Conservation (phyloP, 1,140 invertebrate species). For the Penaeus indicus region DNA sequence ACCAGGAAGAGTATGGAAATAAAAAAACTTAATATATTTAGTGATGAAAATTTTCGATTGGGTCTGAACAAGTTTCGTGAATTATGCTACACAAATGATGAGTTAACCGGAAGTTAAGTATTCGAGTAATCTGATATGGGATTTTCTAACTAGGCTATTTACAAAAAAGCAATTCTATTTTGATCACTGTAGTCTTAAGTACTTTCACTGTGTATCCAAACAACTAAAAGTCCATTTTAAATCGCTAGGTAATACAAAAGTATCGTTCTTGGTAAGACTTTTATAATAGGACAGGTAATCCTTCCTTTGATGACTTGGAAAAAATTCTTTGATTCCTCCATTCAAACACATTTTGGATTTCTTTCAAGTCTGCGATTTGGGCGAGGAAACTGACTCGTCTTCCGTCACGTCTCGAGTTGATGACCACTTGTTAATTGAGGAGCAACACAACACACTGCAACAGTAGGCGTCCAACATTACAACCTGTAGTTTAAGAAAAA, state of each 20-base stretch:
- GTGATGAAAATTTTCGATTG: too few relatives aligned
- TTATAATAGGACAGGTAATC: slow-evolving; percentile 23
- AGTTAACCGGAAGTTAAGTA: too few relatives aligned
- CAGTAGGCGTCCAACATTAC: slow-evolving; percentile 51
- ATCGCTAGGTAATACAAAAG: slow-evolving; percentile 23
- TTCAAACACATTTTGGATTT: slow-evolving; percentile 50
- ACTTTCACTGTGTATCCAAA: slow-evolving; percentile 48
- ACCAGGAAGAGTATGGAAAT: too few relatives aligned
- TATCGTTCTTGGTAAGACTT: slow-evolving; percentile 32
- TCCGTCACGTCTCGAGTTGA: slow-evolving; percentile 53
- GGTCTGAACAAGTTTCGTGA: too few relatives aligned
- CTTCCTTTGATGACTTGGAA: neutral
- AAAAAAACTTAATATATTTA: too few relatives aligned
- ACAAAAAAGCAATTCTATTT: too few relatives aligned
- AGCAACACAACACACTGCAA: slow-evolving; percentile 55
- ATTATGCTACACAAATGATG: too few relatives aligned
- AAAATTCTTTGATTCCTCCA: slow-evolving; percentile 24
- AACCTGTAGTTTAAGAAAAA: slow-evolving; percentile 3
- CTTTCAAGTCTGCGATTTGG: slow-evolving; percentile 49
- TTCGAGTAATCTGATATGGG: too few relatives aligned
- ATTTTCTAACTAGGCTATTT: too few relatives aligned
- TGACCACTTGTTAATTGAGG: slow-evolving; percentile 45
- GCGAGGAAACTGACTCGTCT: slow-evolving; percentile 53
- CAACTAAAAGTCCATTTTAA: slow-evolving; percentile 42
- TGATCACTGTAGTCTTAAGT: neutral